Base-by-base conservation (phyloP, 2,888 invertebrate genomes). In the Torymus auratus region DNA sequence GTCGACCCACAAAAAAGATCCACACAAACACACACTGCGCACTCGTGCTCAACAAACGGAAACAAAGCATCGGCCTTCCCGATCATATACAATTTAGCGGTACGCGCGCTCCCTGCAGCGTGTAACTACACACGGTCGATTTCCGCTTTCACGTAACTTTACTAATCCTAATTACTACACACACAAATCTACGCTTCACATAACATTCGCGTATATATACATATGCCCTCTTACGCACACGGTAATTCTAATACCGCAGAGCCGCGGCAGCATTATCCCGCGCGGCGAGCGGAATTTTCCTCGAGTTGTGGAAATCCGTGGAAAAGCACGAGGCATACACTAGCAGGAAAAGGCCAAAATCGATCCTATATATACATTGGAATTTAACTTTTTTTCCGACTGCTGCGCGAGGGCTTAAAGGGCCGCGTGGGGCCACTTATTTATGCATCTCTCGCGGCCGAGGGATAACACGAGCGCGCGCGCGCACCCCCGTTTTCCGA, bases 401-500 rank as follows among this genome's bases (percentile, higher is more conserved):
- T 17, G 17, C 52, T 13, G 20, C 11, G 67, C 11, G 67, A 56
- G 77, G 82, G 83, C 84, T 85, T 83, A 83, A 85, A 84, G 81
- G 84, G 64, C 68, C 71, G 82, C 84, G 83, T 75, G 84, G 84
- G 85, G 84, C 84, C 85, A 86, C 86, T 87, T 87, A 86, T 86
- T 86, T 86, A 88, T 87, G 85, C 86, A 87, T 86, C 85, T 86
- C 82, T 79, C 84, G 84, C 14, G 83, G 83, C 84, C 78, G 83
- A 81, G 82, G 80, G n/a, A 64, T 62, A 41, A 50, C 67, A 11
- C 23, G 1, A 70, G 20, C 56, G 13, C 74, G 85, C 84, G 83
- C 85, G 80, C 84, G 84, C 84, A 5, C 7, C 7, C 41, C 41
- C 41, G 85, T 85, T 85, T 87, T 87, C 85, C 86, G 86, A 88